Evolutionary conservation across 1,140 invertebrate species (phyloP).

Genomic region (Zophobas morio): DNA sequence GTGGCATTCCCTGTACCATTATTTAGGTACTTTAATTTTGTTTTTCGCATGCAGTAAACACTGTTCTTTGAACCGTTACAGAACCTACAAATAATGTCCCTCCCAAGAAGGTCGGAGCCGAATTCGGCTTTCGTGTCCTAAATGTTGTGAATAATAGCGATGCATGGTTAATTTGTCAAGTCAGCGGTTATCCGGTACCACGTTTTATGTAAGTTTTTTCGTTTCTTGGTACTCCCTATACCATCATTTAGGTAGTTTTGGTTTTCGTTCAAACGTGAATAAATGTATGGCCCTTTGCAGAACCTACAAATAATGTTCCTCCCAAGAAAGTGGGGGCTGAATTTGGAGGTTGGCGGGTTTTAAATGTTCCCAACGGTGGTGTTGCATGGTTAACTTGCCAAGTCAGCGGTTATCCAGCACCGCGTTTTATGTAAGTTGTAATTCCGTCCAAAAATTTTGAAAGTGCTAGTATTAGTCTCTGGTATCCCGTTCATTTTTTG

Average conservation of each 20-base stretch:
- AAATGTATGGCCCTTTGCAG: too few species aligned
- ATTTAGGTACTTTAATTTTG: slow-evolving; percentile 71
- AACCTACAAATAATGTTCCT: slow-evolving; percentile 61
- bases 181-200: slow-evolving; percentile 78
- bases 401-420: slow-evolving; percentile 78
- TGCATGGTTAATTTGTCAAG: slow-evolving; percentile 78
- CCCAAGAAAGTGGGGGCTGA: slow-evolving; percentile 75
- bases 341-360: slow-evolving; percentile 78
- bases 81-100: slow-evolving; percentile 68
- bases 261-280: too few species aligned
- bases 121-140: slow-evolving; percentile 78
- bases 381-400: slow-evolving; percentile 77
- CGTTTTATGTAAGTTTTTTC: slow-evolving; percentile 74
- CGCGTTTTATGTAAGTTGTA: slow-evolving; percentile 75
- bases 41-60: slow-evolving; percentile 14
- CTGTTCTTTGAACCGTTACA: slow-evolving; percentile 56
- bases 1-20: slow-evolving; percentile 77
- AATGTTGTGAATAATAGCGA: slow-evolving; percentile 72
- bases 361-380: slow-evolving; percentile 72
- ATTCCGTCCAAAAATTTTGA: not conserved
- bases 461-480: slow-evolving; percentile 34
- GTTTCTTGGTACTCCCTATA: too few species aligned
- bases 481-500: not conserved
- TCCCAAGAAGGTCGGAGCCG: slow-evolving; percentile 75
- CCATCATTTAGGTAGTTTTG: too few species aligned